These are phyloP conservation scores for Tenualosa ilisha DNA, from an alignment of 2,797 vertebrate genomes.

Conservation along the genomic window DNA sequence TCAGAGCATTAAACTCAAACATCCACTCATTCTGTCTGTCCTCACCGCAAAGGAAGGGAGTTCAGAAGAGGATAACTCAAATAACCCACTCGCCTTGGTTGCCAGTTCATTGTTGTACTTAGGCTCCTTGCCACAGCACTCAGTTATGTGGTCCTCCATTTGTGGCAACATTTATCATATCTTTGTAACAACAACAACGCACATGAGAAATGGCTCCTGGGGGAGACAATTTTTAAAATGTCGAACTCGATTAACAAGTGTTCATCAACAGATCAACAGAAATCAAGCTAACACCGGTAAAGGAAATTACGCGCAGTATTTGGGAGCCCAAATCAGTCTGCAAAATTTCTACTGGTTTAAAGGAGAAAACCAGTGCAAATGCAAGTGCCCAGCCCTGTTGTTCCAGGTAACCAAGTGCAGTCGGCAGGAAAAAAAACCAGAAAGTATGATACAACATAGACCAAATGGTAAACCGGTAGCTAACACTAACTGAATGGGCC, in stretches of 20 bases:
- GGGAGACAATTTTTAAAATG: neutral
- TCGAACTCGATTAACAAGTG: neutral
- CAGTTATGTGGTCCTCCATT: neutral
- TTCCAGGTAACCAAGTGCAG: too few species aligned
- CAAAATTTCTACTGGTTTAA: too few species aligned
- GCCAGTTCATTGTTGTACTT: neutral
- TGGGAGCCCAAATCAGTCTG: too few species aligned
- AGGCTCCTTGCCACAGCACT: neutral
- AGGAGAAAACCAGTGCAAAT: too few species aligned
- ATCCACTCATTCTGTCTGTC: constrained; percentile 8
- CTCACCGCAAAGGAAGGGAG: neutral
- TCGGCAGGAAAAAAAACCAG: too few species aligned
- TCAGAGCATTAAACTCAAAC: constrained; percentile 22
- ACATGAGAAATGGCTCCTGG: neutral
- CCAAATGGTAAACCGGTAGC: too few species aligned
- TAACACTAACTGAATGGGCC: too few species aligned
- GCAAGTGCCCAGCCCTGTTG: too few species aligned
- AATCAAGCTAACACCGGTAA: neutral
- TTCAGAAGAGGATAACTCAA: neutral
- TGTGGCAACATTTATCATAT: neutral
- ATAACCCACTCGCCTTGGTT: neutral
- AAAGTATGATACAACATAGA: too few species aligned
- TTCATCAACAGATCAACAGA: neutral
- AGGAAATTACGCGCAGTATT: too few species aligned
- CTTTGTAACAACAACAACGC: neutral